Evolutionary conservation across 2,113 vertebrate species (phyloP), one percentile per base, ranked within the genome.

Genomic region (Sclerurus mexicanus): DNA sequence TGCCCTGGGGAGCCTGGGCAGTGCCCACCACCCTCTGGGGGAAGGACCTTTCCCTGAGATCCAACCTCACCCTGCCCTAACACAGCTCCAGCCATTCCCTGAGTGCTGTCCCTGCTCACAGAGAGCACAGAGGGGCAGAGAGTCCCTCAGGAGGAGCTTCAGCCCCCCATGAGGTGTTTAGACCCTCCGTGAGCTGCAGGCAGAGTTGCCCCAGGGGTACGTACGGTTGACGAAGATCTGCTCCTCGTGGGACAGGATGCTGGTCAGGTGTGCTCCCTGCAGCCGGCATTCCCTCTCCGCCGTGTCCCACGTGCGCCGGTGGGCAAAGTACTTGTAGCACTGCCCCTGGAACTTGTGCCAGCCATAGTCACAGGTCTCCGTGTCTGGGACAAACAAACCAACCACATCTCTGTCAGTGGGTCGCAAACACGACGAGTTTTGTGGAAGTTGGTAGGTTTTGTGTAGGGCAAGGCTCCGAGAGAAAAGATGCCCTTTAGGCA

Each of bases 341-440:
- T 99, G 99, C 23, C 99, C 99, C 92, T 99, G 99, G 95, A 99
- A 99, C 90, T 99, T 99, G 96, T 99, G 99, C 99, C 99, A 99
- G 84, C 99, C 99, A 1, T 99, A 99, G 94, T 98, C 99, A 96
- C 99, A 99, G 1, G 97, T 98, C 97, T 99, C 99, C 0, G 99
- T 99, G 89, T 99, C 99, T 99, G 97, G 59, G 74, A 82, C 24
- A 86, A 66, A 78, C 20, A 85, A 67, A 79, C 8, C 84, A 64
- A 85, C 35, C 33, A 60, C 17, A 16, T 5, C 8, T 46, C 42
- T 50, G 53, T 94, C 78, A 86, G 76, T 20, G 67, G 10, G 31
- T 14, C 47, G 13, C 19, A 59, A 86, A 30, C 4, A 66, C 23
- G 55, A 30, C 16, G 44, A 2, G 7, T 74, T 73, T 67, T 8